Conservation (phyloP, 2,797 vertebrate genomes). For the Fringilla coelebs region DNA sequence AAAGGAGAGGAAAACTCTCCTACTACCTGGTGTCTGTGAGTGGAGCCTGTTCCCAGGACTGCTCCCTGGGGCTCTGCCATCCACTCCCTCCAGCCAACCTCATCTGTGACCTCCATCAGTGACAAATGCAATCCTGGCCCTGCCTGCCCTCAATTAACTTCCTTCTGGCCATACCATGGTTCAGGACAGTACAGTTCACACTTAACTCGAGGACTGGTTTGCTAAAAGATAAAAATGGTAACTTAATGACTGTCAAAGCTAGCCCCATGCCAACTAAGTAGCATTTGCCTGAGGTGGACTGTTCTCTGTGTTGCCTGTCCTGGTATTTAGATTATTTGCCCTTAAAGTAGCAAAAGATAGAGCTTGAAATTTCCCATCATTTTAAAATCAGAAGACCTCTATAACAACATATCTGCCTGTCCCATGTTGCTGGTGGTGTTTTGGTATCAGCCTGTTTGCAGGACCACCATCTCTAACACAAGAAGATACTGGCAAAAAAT, state of each 20-base stretch:
- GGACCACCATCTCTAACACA: background rate
- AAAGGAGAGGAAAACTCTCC: background rate
- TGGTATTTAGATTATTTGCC: background rate
- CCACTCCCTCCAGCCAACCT: background rate
- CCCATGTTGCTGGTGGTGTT: background rate
- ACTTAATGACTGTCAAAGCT: background rate
- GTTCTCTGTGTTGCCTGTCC: background rate
- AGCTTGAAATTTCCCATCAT: background rate
- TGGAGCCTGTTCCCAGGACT: background rate
- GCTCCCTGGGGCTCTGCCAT: background rate
- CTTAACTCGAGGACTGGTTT: background rate
- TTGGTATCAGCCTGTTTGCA: background rate
- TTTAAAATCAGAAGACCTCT: background rate
- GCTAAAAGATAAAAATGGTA: background rate
- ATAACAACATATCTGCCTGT: background rate
- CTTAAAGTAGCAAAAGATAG: background rate
- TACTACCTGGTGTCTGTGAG: background rate
- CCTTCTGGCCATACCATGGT: background rate
- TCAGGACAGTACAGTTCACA: background rate
- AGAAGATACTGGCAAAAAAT: background rate
- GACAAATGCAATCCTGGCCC: background rate
- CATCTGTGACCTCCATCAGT: background rate
- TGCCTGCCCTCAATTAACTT: conserved; percentile 35
- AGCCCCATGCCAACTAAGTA: background rate
- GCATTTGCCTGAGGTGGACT: background rate